Base-by-base conservation (phyloP, 2,888 invertebrate species). In the Odiellus spinosus region DNA sequence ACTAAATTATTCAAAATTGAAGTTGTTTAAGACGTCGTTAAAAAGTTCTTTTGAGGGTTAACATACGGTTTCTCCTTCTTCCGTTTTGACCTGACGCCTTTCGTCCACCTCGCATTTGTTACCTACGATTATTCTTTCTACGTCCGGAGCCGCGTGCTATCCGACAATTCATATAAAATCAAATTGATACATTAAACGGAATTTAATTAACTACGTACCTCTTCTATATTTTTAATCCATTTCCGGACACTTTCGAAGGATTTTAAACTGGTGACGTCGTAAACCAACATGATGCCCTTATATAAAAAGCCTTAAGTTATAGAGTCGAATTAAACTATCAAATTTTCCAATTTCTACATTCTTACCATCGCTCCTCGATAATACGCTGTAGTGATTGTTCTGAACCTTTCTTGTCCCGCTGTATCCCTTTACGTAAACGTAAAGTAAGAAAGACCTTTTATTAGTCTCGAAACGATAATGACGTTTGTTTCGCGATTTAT, bases 361-460 rank as follows among this genome's bases (percentile, higher is more conserved):
- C 18, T 58, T 55, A 67, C 67, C 95, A 98, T 98, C 39, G 96
- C 96, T 43, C 96, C 98, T 59, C 98, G 78, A 71, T 98, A 98
- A 67, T 98, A 98, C n/a, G 96, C 95, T 51, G 96, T 98, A 46
- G 96, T 98, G 59, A 98, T 98, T 54, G 96, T 98, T 59, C 95
- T 78, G 73, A 98, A 98, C 63, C 96, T 75, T 68, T 98, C 98
- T 69, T 98, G 96, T 1, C 98, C 96, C 38, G 96, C 96, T 47
- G 96, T 96, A 66, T 96, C 96, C 95, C 91, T 91, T 62, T 17
- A 62, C 60, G 53, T 40, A 44, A 32, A 40, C 42, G 26, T 41
- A 6, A 11, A 15, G 11, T 14, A 17, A 17, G 15, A 3, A 14
- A 19, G 20, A 5, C 17, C 32, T 15, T 41, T n/a, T n/a, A n/a